These are phyloP conservation scores for Dione juno DNA, from an alignment of 2,888 invertebrate genomes.

Conservation along the genomic window DNA sequence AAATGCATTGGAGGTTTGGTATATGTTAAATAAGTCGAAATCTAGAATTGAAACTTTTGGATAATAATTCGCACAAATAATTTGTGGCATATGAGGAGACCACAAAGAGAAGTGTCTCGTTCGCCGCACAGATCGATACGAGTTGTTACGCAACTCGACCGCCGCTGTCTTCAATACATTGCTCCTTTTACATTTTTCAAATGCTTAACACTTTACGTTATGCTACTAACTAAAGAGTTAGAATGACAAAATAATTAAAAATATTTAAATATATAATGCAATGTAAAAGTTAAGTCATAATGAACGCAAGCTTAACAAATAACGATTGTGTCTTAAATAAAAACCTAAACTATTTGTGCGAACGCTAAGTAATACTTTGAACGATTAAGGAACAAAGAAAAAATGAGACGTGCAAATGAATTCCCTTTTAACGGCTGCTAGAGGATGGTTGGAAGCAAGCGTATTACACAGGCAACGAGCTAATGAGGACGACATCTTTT, in stretches of 20 bases:
- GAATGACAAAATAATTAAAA: conserved; percentile 31
- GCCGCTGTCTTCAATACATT: conserved; percentile 64
- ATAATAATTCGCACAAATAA: conserved; percentile 13
- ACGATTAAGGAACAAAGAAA: conserved; percentile 61
- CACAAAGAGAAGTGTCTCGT: conserved; percentile 64
- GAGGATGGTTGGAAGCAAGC: conserved; percentile 58
- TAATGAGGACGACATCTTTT: conserved; percentile 47
- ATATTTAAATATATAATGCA: conserved; percentile 25
- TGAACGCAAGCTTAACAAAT: conserved; percentile 31
- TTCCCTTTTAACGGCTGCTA: conserved; percentile 51
- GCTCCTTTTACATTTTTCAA: conserved; percentile 49
- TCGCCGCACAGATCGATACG: conserved; percentile 78
- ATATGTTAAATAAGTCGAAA: not conserved
- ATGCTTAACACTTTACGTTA: conserved; percentile 20
- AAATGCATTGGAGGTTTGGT: not conserved
- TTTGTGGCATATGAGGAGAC: conserved; percentile 56
- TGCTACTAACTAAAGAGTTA: conserved; percentile 16
- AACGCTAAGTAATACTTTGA: conserved; percentile 46
- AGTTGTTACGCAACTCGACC: conserved; percentile 78
- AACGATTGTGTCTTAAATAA: conserved; percentile 25
- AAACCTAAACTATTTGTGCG: conserved; percentile 48
- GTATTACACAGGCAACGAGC: conserved; percentile 58
- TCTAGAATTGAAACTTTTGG: not conserved
- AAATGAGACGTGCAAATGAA: conserved; percentile 60
- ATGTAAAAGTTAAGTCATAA: not conserved